A percentile compares a stretch with the other conserved stretches of the same genome.
Conservation (phyloP, 2,797 vertebrate species). For the Stomatorhinus walkeri region DNA sequence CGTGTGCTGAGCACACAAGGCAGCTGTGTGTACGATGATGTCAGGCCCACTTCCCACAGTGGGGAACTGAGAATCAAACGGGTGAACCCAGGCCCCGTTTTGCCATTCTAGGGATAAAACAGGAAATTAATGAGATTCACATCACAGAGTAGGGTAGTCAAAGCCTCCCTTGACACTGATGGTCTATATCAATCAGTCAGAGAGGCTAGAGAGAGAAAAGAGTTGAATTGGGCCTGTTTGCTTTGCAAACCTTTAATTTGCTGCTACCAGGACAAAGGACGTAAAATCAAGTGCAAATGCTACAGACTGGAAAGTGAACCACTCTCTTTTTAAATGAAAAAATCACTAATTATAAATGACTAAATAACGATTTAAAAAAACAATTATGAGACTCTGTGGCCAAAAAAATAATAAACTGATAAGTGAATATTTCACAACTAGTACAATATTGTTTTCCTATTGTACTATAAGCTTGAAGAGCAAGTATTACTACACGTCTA, state of each 20-base stretch:
- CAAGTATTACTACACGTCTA: not conserved
- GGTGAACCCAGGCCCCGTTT: slow-evolving; percentile 44
- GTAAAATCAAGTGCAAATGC: not conserved
- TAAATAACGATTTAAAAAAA: not conserved
- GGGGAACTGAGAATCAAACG: slow-evolving; percentile 48
- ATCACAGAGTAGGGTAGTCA: slow-evolving; percentile 34
- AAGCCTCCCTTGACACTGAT: slow-evolving; percentile 30
- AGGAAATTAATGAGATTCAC: slow-evolving; percentile 50
- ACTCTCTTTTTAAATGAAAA: not conserved
- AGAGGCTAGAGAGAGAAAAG: slow-evolving; percentile 24
- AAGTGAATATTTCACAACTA: not conserved
- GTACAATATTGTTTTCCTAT: not conserved
- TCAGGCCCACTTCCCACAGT: slow-evolving; percentile 60
- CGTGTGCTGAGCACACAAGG: slow-evolving; percentile 58
- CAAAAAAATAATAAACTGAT: not conserved
- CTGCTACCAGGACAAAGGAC: not conserved
- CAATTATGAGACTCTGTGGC: not conserved
- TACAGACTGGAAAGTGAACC: not conserved
- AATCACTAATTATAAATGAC: not conserved
- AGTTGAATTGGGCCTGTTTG: slow-evolving; percentile 27
- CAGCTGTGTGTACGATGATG: slow-evolving; percentile 56
- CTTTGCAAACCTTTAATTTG: slow-evolving; percentile 22
- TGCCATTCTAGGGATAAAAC: slow-evolving; percentile 44
- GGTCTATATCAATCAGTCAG: slow-evolving; percentile 31
- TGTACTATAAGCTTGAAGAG: not conserved